Percentiles rank a stretch among this genome's conserved stretches.
Conservation (phyloP, 2,797 vertebrate genomes). For the Pristis pectinata region DNA sequence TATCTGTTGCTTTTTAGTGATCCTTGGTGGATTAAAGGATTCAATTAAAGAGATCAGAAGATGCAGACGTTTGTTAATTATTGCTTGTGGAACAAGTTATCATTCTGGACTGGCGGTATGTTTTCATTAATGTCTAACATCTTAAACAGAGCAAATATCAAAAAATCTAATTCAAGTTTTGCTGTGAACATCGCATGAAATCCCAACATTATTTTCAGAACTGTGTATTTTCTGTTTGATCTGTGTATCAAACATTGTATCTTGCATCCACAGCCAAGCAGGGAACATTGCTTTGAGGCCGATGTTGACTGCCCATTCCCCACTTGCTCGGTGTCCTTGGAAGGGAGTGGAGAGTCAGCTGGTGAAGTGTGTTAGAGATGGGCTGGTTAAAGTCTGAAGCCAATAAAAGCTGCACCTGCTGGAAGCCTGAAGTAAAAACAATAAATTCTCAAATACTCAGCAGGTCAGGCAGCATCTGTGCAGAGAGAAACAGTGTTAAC, state of each 20-base stretch:
- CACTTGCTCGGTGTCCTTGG: too few species aligned
- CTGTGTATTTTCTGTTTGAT: neutral
- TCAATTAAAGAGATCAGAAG: constrained; percentile 39
- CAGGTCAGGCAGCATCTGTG: too few species aligned
- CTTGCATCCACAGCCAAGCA: too few species aligned
- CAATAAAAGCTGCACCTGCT: too few species aligned
- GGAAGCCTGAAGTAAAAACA: too few species aligned
- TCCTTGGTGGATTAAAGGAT: constrained; percentile 38
- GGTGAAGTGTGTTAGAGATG: too few species aligned
- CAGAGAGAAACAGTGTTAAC: too few species aligned
- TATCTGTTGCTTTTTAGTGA: constrained; percentile 13
- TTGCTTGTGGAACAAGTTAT: constrained; percentile 39
- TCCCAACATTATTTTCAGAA: neutral
- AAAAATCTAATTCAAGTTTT: neutral
- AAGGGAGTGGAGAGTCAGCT: too few species aligned
- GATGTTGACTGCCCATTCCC: too few species aligned
- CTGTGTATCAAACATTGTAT: neutral
- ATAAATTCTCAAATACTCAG: too few species aligned
- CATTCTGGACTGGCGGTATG: constrained; percentile 38
- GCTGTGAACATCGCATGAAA: neutral
- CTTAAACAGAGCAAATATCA: neutral
- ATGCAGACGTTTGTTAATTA: constrained; percentile 37
- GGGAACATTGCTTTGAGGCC: too few species aligned
- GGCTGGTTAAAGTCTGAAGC: too few species aligned
- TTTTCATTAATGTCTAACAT: neutral